These are phyloP conservation scores for Grapholita molesta DNA, from an alignment of 1,140 invertebrate genomes.

Conservation along the genomic window DNA sequence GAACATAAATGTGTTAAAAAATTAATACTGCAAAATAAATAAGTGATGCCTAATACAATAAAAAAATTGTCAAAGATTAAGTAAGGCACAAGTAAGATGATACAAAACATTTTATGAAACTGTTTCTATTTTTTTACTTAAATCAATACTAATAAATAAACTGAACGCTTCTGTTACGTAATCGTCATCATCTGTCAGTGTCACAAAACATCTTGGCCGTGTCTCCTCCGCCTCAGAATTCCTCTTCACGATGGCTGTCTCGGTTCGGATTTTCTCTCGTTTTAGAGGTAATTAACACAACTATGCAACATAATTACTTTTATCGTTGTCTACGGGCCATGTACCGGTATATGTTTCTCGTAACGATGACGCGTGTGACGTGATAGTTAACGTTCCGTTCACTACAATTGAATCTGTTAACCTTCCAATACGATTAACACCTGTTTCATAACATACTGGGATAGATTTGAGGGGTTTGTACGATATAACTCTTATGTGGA, in stretches of 20 bases:
- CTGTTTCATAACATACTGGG: constrained; percentile 1
- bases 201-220: constrained; percentile 3
- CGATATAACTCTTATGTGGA: background rate
- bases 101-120: too few relatives aligned
- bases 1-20: background rate
- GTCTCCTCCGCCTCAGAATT: constrained; percentile 34
- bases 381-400: constrained; percentile 4
- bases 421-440: constrained; percentile 32
- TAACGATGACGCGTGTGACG: constrained; percentile 6
- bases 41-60: too few relatives aligned
- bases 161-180: constrained; percentile 20
- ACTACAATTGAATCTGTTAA: constrained; percentile 19
- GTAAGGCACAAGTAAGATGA: too few relatives aligned
- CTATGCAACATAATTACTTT: constrained; percentile 10
- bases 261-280: constrained; percentile 61
- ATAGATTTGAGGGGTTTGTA: background rate
- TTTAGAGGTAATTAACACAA: constrained; percentile 55
- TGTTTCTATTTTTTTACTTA: background rate
- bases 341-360: constrained; percentile 20
- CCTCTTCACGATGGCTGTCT: constrained; percentile 60
- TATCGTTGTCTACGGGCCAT: background rate
- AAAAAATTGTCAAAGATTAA: too few relatives aligned
- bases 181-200: constrained; percentile 19
- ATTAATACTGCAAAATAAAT: background rate
- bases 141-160: background rate